Base-by-base conservation (phyloP, 1,140 invertebrate genomes). In the Nasonia longicornis region DNA sequence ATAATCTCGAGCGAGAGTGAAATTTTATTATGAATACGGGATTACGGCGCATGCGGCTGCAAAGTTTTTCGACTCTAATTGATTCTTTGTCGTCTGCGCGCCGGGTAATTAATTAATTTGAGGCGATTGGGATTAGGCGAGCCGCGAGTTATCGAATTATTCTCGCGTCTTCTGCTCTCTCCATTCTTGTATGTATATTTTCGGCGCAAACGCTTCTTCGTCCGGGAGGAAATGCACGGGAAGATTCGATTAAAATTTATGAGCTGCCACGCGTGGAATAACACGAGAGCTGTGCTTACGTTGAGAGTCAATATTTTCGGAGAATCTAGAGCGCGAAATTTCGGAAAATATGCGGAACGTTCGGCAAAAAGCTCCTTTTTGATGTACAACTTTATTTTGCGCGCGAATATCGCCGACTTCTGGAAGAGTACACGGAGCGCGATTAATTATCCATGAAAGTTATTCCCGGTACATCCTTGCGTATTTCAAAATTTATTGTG, bases 11-110 rank as follows among this genome's bases (percentile, higher is more conserved):
- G 26, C 26, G 35, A 8, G 38, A 45, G 20, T 45, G 16, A 58
- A 71, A 79, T 79, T 79, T 79, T 63, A 72, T 79, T 72, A 79
- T 48, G 67, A 72, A 63, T 79, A 63, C 48, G 26, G 7, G 77
- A 79, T 72, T 71, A 72, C 69, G n/a, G 48, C 35, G 4, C 35
- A 26, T 1, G 1, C 26, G 48, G 10, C 26, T 11, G 10, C 26
- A 11, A 67, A 31, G 66, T 29, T 71, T 71, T 71, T 35, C 69
- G 63, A n/a, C 63, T 64, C 63, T 35, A 70, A 70, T 70, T 70
- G 67, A 70, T 70, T 70, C 67, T 70, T 70, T 29, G 26, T 70
- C 14, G 31, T 8, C 3, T 35, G 29, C 10, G 20, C 26, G n/a
- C 4, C 1, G 20, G 66, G 66, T 67, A 67, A 42, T 71, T 71